Evolutionary conservation across 2,797 vertebrate genomes (phyloP).

Genomic region (Falco novaeseelandiae): DNA sequence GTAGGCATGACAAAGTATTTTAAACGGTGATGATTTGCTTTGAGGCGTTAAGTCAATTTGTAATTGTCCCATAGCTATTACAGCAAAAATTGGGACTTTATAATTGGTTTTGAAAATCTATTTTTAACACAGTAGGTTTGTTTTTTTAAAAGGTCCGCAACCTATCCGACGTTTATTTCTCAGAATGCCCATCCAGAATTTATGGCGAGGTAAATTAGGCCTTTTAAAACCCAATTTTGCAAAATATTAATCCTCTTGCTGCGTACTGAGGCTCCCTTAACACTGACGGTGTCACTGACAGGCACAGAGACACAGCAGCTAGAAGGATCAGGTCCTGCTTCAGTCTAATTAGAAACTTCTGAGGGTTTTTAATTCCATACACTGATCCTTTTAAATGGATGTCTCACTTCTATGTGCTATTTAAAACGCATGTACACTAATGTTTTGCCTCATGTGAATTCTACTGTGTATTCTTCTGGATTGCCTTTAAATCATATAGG

Average conservation of each 20-base stretch:
- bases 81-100: slow-evolving; percentile 42
- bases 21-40: slow-evolving; percentile 52
- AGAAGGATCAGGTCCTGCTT: slow-evolving; percentile 4
- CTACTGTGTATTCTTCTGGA: not conserved
- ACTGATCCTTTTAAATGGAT: slow-evolving; percentile 19
- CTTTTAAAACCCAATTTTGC: slow-evolving; percentile 16
- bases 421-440: not conserved
- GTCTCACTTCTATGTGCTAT: not conserved
- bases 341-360: slow-evolving; percentile 19
- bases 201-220: slow-evolving; percentile 4
- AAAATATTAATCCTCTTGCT: slow-evolving; percentile 44
- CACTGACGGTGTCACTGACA: not conserved
- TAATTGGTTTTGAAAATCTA: slow-evolving; percentile 56
- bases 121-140: slow-evolving; percentile 41
- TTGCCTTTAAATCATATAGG: not conserved
- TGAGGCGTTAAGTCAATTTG: slow-evolving; percentile 61
- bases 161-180: not conserved
- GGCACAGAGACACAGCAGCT: not conserved
- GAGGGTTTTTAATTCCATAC: slow-evolving; percentile 12
- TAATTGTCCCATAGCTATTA: slow-evolving; percentile 59
- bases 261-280: not conserved
- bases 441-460: not conserved
- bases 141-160: slow-evolving; percentile 29
- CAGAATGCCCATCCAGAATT: not conserved
- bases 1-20: slow-evolving; percentile 59